These are phyloP conservation scores for Portunus trituberculatus DNA, from an alignment of 1,140 invertebrate genomes.

Conservation along the genomic window DNA sequence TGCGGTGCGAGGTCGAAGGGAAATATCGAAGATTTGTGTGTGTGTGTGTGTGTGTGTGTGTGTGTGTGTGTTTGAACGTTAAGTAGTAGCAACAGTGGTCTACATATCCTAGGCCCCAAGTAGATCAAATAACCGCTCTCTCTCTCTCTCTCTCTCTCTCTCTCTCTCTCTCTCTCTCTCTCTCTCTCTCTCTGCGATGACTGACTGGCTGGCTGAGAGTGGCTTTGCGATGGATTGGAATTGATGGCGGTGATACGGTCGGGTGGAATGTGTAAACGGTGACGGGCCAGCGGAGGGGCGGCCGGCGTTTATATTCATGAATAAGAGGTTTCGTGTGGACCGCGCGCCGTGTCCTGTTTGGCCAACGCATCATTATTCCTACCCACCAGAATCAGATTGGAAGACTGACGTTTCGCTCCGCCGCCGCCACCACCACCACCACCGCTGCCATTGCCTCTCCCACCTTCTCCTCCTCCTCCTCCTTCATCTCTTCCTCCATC, in stretches of 20 bases:
- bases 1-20: too few species aligned
- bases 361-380: constrained; percentile 12
- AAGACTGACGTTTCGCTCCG: constrained; percentile 1
- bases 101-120: too few species aligned
- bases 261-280: background rate
- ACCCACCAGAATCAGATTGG: constrained; percentile 10
- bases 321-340: constrained; percentile 12
- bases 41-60: too few species aligned
- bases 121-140: too few species aligned
- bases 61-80: too few species aligned
- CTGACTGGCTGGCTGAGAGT: background rate
- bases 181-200: background rate
- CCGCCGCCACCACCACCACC: background rate
- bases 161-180: constrained; percentile 20
- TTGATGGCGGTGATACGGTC: background rate
- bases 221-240: constrained; percentile 10
- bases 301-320: constrained; percentile 21
- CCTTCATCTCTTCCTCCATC: background rate
- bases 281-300: background rate
- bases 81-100: too few species aligned
- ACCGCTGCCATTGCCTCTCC: background rate
- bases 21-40: too few species aligned
- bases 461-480: background rate
- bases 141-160: constrained; percentile 17
- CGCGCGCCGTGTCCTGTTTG: constrained; percentile 7